Evolutionary conservation across 2,888 invertebrate genomes (phyloP), one percentile per base, ranked within the genome.

Genomic region (Stictocephala bisonia): DNA sequence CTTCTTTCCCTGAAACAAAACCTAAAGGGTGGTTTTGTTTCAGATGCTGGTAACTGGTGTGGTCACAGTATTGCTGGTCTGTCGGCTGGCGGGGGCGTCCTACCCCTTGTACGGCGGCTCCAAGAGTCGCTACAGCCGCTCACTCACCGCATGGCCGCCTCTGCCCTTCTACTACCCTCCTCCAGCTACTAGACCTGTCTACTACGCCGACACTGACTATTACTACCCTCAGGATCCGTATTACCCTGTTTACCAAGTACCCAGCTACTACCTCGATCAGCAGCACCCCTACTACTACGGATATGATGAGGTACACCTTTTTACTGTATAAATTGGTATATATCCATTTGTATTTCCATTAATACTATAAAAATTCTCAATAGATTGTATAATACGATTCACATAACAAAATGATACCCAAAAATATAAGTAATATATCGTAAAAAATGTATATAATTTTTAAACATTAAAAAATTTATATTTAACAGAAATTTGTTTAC

Each of bases 221-320:
- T 86, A 86, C 81, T 87, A 87, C 79, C 83, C 77, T n/a, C 79
- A 86, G 60, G 86, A 87, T n/a, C 78, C 79, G 7, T 86, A 86
- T 81, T 86, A 86, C 35, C 84, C 85, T 73, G 81, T 84, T 2
- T 86, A 86, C 79, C 85, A 85, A 78, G 81, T 85, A 71, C 85
- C 86, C 1, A 86, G 86, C 78, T 87, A 86, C 76, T 86, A 86
- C 79, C 83, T 83, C 48, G 83, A 83, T 18, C 80, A 83, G 56
- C 83, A 83, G 26, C 83, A 82, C 40, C 84, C 85, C 74, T 82
- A 80, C 69, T 85, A 85, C 74, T 85, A 85, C 77, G 83, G 84
- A 35, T 84, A 85, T 76, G 83, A 83, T 35, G 83, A 85, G 53
- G 73, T 64, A n/a, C n/a, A n/a, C n/a, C n/a, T n/a, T n/a, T n/a